Conservation (phyloP, 1,140 invertebrate species). For the Maconellicoccus hirsutus region DNA sequence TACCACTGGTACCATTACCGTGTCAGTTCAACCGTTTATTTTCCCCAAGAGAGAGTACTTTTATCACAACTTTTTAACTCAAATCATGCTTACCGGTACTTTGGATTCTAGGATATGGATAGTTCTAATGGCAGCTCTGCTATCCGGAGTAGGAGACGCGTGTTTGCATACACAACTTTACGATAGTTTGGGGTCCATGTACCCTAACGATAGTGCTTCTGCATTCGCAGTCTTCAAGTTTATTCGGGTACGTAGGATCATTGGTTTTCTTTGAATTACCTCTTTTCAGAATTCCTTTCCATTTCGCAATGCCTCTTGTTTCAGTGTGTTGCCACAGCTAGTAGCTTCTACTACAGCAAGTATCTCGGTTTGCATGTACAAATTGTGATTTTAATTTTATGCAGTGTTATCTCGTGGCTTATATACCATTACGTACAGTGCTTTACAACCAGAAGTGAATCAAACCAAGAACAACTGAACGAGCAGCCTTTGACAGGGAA, state of each 20-base stretch:
- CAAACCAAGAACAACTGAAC: too few relatives aligned
- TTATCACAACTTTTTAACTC: too few relatives aligned
- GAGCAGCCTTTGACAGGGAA: too few relatives aligned
- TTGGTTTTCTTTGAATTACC: too few relatives aligned
- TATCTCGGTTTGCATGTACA: not conserved
- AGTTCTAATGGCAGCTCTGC: not conserved
- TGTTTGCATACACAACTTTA: slow-evolving; percentile 1
- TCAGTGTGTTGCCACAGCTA: not conserved
- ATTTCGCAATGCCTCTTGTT: too few relatives aligned
- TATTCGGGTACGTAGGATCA: slow-evolving; percentile 10
- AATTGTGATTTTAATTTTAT: not conserved
- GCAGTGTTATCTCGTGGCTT: not conserved
- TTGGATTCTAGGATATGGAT: too few relatives aligned
- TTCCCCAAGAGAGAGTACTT: too few relatives aligned
- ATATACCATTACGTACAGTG: not conserved
- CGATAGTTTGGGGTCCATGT: not conserved
- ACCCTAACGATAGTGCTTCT: slow-evolving; percentile 14
- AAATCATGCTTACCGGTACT: too few relatives aligned
- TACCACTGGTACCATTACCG: too few relatives aligned
- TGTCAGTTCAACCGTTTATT: too few relatives aligned
- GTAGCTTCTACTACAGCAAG: not conserved
- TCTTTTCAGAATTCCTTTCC: too few relatives aligned
- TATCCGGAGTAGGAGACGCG: not conserved
- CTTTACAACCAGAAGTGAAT: not conserved
- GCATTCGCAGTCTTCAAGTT: slow-evolving; percentile 17